These are phyloP conservation scores for Brienomyrus brachyistius DNA, from an alignment of 2,113 vertebrate genomes.

Conservation along the genomic window DNA sequence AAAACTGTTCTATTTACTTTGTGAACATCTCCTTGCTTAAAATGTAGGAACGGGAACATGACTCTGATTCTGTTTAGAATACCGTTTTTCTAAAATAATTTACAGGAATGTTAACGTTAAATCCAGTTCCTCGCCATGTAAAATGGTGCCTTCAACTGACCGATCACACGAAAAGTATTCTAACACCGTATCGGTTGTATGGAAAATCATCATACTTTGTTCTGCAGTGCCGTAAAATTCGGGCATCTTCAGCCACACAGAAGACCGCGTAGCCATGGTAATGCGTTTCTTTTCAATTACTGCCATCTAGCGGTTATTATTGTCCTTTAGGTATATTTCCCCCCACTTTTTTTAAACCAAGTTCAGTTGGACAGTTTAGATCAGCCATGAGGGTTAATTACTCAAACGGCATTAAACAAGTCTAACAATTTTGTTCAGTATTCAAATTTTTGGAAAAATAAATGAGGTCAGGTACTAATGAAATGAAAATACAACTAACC, in stretches of 20 bases:
- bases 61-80: neutral
- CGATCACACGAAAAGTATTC: neutral
- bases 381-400: neutral
- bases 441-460: neutral
- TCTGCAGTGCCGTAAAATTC: neutral
- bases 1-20: neutral
- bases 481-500: neutral
- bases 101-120: too few relatives aligned
- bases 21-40: neutral
- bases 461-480: neutral
- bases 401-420: neutral
- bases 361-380: neutral
- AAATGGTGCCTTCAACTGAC: too few relatives aligned
- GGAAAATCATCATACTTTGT: conserved; percentile 12
- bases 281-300: conserved; percentile 12
- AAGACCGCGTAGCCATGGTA: neutral
- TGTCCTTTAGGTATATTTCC: neutral
- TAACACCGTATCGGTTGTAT: neutral
- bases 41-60: neutral
- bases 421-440: neutral
- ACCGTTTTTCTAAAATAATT: neutral
- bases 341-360: neutral
- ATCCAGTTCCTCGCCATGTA: too few relatives aligned
- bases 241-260: neutral
- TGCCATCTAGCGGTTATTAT: conserved; percentile 15